These are phyloP conservation scores for Aythya baeri DNA, from an alignment of 2,113 vertebrate species.

Conservation along the genomic window DNA sequence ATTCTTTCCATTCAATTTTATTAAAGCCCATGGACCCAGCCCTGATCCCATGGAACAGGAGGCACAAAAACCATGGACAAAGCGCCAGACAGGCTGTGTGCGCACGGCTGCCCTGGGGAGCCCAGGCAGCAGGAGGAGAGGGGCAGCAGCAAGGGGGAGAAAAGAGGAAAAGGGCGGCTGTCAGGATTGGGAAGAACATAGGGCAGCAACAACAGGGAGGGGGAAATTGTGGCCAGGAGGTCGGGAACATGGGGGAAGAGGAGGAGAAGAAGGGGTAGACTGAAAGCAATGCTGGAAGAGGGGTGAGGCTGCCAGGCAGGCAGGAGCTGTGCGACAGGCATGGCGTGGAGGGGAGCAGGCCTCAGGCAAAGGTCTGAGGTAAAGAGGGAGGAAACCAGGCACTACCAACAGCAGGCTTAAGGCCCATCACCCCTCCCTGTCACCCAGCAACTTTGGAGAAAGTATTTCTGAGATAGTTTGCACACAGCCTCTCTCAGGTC, in stretches of 20 bases:
- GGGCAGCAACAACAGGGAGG: neutral
- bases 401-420: no score
- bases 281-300: neutral
- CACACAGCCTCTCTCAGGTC: neutral
- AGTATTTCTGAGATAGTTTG: neutral
- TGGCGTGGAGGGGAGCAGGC: no score
- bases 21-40: neutral
- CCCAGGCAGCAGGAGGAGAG: fast-evolving
- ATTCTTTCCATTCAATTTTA: neutral
- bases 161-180: neutral
- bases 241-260: neutral
- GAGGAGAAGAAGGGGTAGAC: neutral
- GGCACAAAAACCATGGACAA: neutral
- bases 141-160: no score
- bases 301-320: neutral
- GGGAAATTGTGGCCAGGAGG: neutral
- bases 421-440: neutral
- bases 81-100: neutral
- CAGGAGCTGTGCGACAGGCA: neutral
- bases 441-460: neutral
- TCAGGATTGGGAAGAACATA: neutral
- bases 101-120: neutral
- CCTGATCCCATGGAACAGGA: neutral
- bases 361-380: no score
- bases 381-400: no score